Evolutionary conservation across 2,888 invertebrate genomes (phyloP).

Genomic region (Sinelater perroti): DNA sequence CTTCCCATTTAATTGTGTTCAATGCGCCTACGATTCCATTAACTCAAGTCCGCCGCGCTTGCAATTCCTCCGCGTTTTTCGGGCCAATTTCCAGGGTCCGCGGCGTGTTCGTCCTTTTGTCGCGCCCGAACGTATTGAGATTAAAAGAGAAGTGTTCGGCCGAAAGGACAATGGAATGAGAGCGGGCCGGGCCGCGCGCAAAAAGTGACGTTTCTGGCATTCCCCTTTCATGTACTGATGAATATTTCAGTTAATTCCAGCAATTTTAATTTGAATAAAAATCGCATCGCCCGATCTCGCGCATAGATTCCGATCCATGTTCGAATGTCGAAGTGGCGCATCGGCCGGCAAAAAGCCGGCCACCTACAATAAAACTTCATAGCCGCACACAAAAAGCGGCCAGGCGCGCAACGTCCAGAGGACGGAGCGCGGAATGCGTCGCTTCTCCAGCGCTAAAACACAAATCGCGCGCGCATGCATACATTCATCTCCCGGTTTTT

Average conservation of each 20-base stretch:
- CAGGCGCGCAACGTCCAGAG: conserved; percentile 51
- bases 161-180: conserved; percentile 21
- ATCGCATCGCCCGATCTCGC: conserved; percentile 45
- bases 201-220: conserved; percentile 44
- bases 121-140: no score
- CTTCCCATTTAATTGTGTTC: no score
- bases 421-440: conserved; percentile 57
- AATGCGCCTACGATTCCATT: no score
- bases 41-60: no score
- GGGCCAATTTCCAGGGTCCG: no score
- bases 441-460: conserved; percentile 60
- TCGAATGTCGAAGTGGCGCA: conserved; percentile 47
- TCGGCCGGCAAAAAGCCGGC: conserved; percentile 44
- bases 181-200: conserved; percentile 20
- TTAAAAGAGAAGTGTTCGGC: conserved; percentile 1
- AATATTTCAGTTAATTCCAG: conserved; percentile 59
- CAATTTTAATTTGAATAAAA: conserved; percentile 54
- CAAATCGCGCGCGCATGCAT: conserved; percentile 58
- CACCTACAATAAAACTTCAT: conserved; percentile 53
- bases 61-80: no score
- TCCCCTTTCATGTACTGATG: conserved; percentile 57
- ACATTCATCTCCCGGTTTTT: conserved; percentile 58
- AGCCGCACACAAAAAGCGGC: conserved; percentile 47
- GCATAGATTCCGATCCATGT: conserved; percentile 45
- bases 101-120: no score